phyloP scores from a whole-genome alignment of 2,113 vertebrate species.

The Calyptommatus sinebrachiatus region DNA sequence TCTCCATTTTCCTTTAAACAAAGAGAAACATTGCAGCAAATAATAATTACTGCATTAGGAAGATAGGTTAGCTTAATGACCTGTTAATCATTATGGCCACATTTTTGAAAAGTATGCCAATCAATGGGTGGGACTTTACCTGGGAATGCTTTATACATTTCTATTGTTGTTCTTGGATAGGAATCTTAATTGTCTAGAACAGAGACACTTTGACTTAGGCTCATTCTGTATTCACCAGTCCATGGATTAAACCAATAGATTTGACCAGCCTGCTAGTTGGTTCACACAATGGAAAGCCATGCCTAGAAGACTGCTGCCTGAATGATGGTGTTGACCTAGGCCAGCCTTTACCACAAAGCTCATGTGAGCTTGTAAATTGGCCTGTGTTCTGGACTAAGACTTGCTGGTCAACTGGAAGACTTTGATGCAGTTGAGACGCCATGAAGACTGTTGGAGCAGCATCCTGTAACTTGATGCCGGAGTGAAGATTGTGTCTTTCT shows the following conservation, averaged over 20 bases:
- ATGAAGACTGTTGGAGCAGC: no score
- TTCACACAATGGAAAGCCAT: no score
- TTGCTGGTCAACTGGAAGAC: no score
- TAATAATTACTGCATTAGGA: constrained; percentile 31
- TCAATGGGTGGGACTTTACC: constrained; percentile 26
- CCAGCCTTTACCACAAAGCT: no score
- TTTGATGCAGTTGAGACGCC: no score
- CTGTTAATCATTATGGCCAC: constrained; percentile 23
- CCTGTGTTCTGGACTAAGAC: no score
- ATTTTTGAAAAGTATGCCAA: constrained; percentile 27
- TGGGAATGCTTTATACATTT: constrained; percentile 10
- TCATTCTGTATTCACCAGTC: constrained; percentile 13
- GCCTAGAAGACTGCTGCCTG: no score
- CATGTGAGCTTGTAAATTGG: no score
- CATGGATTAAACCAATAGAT: no score
- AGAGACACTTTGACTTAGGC: not conserved
- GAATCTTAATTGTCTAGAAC: constrained; percentile 27
- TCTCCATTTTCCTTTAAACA: constrained; percentile 5
- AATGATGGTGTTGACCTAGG: no score
- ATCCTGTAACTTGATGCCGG: no score
- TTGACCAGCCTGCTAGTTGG: not conserved
- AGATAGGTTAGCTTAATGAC: constrained; percentile 43
- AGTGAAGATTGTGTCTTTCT: no score
- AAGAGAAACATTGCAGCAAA: constrained; percentile 14
- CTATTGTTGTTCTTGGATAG: constrained; percentile 22